phyloP scores from a whole-genome alignment of 2,113 vertebrate genomes.

The Pan troglodytes region NHGRI_mPanTro3-v2.1_pri NC_072403.2:125974001-125974500 shows the following conservation, averaged over 20 bases:
- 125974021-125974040: not conserved
- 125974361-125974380: not conserved
- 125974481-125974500: not conserved
- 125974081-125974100: not conserved
- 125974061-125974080: not conserved
- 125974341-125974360: not conserved
- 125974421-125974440: not conserved
- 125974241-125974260: not conserved
- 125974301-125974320: not conserved
- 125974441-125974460: not conserved
- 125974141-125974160: not conserved
- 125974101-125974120: not conserved
- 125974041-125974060: not conserved
- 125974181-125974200: not conserved
- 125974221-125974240: not conserved
- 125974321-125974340: not conserved
- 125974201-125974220: not conserved
- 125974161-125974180: not conserved
- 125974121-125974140: not conserved
- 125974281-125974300: too few relatives aligned
- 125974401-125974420: not conserved
- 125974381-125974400: not conserved
- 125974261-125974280: too few relatives aligned
- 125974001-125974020: not conserved
- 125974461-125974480: not conserved